Percentiles rank a stretch among this genome's conserved stretches.
Conservation (phyloP, 2,888 invertebrate species). For the Apodemia mormo region DNA sequence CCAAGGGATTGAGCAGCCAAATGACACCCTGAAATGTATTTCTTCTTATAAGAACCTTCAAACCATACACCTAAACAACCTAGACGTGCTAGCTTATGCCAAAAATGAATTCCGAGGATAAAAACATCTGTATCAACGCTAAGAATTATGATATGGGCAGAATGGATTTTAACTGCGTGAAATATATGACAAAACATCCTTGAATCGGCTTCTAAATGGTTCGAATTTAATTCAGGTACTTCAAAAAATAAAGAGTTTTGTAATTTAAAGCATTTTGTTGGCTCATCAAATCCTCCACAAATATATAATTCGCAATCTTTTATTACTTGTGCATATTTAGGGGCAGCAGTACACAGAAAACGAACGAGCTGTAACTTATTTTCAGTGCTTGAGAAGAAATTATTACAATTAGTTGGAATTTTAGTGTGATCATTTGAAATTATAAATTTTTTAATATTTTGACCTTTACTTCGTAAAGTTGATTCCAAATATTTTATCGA, state of each 20-base stretch:
- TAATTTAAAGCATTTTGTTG: conserved; percentile 29
- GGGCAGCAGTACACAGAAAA: conserved; percentile 35
- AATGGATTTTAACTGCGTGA: background rate
- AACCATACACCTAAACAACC: background rate
- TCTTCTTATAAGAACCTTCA: background rate
- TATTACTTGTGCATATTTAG: conserved; percentile 34
- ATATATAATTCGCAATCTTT: conserved; percentile 30
- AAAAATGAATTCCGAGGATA: background rate
- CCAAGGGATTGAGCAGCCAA: conserved; percentile 40
- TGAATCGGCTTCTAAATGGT: background rate
- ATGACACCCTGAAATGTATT: conserved; percentile 23
- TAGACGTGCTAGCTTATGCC: too few species aligned
- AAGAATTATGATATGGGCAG: background rate
- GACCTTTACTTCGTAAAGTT: background rate
- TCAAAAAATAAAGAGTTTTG: conserved; percentile 40
- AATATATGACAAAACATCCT: background rate
- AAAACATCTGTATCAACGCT: too few species aligned
- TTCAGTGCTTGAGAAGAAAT: conserved; percentile 28
- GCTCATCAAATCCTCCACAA: conserved; percentile 31
- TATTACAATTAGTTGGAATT: conserved; percentile 20
- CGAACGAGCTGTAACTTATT: conserved; percentile 40
- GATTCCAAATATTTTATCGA: background rate
- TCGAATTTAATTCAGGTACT: conserved; percentile 34
- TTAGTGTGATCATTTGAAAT: background rate
- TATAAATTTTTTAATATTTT: background rate